Conservation (phyloP, 2,888 invertebrate species). For the Blastobasis adustella region DNA sequence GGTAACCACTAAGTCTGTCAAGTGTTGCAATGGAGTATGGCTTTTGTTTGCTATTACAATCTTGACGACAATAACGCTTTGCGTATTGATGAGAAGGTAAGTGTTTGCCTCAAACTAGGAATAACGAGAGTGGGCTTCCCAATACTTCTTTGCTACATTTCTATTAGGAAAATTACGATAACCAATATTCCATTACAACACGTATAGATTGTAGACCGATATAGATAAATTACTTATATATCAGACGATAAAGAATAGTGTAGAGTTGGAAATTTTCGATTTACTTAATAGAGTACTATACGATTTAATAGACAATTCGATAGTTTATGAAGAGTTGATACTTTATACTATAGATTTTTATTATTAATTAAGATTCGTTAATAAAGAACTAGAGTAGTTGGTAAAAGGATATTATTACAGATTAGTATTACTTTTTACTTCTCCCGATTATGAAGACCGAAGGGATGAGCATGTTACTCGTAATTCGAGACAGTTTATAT, state of each 20-base stretch:
- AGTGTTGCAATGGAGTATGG: slow-evolving; percentile 74
- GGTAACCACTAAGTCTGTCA: slow-evolving; percentile 44
- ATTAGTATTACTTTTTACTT: slow-evolving; percentile 37
- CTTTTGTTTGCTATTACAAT: slow-evolving; percentile 50
- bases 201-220: slow-evolving; percentile 40
- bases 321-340: slow-evolving; percentile 38
- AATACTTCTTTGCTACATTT: slow-evolving; percentile 34
- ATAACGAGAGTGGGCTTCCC: slow-evolving; percentile 27
- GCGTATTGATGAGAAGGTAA: slow-evolving; percentile 46
- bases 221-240: slow-evolving; percentile 14
- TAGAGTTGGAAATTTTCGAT: slow-evolving; percentile 33
- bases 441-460: slow-evolving; percentile 53
- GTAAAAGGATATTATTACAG: slow-evolving; percentile 19
- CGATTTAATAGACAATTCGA: slow-evolving; percentile 5
- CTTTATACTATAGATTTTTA: slow-evolving; percentile 37
- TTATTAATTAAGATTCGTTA: slow-evolving; percentile 30
- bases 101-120: slow-evolving; percentile 44
- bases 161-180: slow-evolving; percentile 27
- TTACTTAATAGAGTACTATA: slow-evolving; percentile 6
- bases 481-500: slow-evolving; percentile 18
- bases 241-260: slow-evolving; percentile 26
- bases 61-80: slow-evolving; percentile 39
- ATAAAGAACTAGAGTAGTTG: slow-evolving; percentile 45
- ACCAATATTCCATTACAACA: slow-evolving; percentile 72
- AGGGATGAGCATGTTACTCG: slow-evolving; percentile 61